These are phyloP conservation scores for Saxidomus purpurata DNA, from an alignment of 1,140 invertebrate species.

Conservation along the genomic window DNA sequence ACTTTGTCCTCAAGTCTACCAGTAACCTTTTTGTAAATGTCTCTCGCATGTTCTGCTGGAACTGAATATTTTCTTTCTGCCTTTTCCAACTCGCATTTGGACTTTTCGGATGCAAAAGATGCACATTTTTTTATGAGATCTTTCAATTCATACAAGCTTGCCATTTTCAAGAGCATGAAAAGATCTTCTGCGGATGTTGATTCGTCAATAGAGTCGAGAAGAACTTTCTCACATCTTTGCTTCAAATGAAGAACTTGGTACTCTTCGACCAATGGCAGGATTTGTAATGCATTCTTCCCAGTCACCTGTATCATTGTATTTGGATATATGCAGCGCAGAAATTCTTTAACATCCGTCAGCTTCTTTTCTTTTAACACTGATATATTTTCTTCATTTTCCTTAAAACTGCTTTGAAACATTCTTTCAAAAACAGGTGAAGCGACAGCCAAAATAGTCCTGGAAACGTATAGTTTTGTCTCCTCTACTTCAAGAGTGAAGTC, in stretches of 20 bases:
- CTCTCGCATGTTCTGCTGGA: background rate
- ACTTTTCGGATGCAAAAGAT: background rate
- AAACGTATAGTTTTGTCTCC: background rate
- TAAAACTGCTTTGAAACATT: background rate
- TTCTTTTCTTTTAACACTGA: background rate
- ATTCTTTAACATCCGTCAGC: background rate
- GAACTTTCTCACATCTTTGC: background rate
- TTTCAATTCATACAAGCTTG: background rate
- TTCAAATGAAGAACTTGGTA: background rate
- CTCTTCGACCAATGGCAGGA: background rate
- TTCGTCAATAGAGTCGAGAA: background rate
- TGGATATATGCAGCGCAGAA: slow-evolving; percentile 34
- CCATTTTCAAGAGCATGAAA: background rate
- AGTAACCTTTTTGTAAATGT: background rate
- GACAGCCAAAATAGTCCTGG: background rate
- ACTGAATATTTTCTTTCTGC: background rate
- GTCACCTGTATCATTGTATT: background rate
- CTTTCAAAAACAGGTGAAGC: slow-evolving; percentile 30
- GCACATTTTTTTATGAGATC: background rate
- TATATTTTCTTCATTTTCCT: background rate
- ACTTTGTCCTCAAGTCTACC: background rate
- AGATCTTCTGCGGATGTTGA: background rate
- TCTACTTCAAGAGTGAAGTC: slow-evolving; percentile 4
- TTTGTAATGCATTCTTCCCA: background rate
- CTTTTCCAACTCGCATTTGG: background rate